These are phyloP conservation scores for Malurus splendens DNA, from an alignment of 2,797 vertebrate species.

Conservation along the genomic window DNA sequence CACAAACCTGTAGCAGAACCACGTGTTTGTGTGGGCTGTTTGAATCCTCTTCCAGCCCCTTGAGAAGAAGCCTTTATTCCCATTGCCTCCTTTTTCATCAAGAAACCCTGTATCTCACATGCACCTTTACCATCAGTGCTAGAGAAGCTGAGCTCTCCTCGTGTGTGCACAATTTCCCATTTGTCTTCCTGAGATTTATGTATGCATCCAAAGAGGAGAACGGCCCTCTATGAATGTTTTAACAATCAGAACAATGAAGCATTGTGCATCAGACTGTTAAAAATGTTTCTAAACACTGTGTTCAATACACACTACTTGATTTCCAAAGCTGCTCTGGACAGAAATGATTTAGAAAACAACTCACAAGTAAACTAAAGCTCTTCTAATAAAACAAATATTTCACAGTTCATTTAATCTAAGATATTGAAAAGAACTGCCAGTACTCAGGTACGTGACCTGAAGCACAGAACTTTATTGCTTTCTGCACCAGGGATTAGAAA, in stretches of 20 bases:
- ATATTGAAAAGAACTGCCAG: slow-evolving; percentile 73
- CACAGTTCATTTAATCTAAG: slow-evolving; percentile 75
- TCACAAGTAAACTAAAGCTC: slow-evolving; percentile 68
- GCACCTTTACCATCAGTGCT: background rate
- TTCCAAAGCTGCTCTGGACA: slow-evolving; percentile 45
- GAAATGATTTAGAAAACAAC: slow-evolving; percentile 55
- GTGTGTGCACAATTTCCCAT: background rate
- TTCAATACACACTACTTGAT: background rate
- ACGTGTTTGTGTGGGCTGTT: accelerated
- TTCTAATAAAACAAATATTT: slow-evolving; percentile 76
- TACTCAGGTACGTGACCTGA: slow-evolving; percentile 68
- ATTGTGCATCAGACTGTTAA: slow-evolving; percentile 20
- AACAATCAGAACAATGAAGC: slow-evolving; percentile 7
- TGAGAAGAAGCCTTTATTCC: background rate
- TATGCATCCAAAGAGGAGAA: slow-evolving; percentile 2
- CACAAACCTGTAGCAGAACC: background rate
- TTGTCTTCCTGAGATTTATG: slow-evolving; percentile 17
- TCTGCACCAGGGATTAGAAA: slow-evolving; percentile 46
- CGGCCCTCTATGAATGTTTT: background rate
- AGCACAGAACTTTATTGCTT: slow-evolving; percentile 61
- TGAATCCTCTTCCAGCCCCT: background rate
- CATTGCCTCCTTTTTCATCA: background rate
- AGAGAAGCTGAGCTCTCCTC: background rate
- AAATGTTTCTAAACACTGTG: slow-evolving; percentile 22
- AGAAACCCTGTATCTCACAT: background rate